Evolutionary conservation across 2,797 vertebrate species (phyloP).

Genomic region (Melanotaenia maccullochi): DNA sequence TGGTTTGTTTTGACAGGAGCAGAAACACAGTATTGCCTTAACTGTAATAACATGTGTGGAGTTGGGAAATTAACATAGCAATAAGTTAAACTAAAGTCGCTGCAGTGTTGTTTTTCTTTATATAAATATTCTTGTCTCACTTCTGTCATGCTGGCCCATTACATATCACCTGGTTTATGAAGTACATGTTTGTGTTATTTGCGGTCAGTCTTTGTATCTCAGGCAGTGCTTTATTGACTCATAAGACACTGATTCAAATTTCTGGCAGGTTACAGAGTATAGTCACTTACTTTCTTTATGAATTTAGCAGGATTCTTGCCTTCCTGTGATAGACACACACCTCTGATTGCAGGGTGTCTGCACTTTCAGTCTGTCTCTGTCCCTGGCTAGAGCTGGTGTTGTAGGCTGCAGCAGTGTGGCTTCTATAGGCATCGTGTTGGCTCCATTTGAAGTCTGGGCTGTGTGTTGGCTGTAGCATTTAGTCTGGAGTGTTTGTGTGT

Average conservation of each 20-base stretch:
- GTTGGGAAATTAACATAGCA: not conserved
- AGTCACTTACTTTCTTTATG: no score
- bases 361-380: not conserved
- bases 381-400: not conserved
- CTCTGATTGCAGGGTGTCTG: no score
- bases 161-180: no score
- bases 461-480: not conserved
- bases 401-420: not conserved
- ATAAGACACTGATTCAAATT: not conserved
- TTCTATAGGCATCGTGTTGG: not conserved
- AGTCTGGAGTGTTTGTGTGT: not conserved
- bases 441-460: not conserved
- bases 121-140: no score
- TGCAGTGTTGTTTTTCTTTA: no score
- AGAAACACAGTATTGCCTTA: constrained; percentile 8
- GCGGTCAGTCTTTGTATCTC: no score
- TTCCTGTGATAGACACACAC: no score
- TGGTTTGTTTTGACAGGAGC: not conserved
- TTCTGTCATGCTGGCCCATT: no score
- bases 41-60: not conserved
- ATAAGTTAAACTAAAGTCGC: no score
- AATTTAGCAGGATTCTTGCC: no score
- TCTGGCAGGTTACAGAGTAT: not conserved
- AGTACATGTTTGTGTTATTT: no score
- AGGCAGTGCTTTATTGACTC: not conserved